These are phyloP conservation scores for Gnatocerus cornutus DNA, from an alignment of 2,888 invertebrate genomes.

Conservation along the genomic window DNA sequence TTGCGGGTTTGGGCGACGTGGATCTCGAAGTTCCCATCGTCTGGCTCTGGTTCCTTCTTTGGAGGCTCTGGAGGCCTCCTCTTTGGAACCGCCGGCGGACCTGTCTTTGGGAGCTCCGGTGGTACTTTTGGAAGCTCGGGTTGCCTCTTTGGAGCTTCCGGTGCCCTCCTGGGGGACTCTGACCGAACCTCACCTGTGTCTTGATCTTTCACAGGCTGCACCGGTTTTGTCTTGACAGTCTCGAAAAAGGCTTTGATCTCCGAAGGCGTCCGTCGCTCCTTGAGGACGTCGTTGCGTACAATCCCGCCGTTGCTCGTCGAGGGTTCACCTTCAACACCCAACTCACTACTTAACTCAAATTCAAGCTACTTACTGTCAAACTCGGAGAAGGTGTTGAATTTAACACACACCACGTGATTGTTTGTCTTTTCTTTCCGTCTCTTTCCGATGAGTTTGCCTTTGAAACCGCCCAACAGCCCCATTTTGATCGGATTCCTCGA, in stretches of 20 bases:
- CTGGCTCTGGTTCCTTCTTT: too few species aligned
- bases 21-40: too few species aligned
- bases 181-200: too few species aligned
- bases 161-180: too few species aligned
- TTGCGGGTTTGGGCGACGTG: too few species aligned
- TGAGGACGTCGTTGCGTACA: slow-evolving; percentile 15
- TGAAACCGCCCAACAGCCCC: slow-evolving; percentile 62
- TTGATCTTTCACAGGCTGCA: too few species aligned
- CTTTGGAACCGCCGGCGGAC: not conserved
- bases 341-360: not conserved
- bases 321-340: not conserved
- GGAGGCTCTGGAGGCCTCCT: not conserved
- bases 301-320: slow-evolving; percentile 13
- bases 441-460: slow-evolving; percentile 57
- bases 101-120: not conserved
- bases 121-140: not conserved
- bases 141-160: not conserved
- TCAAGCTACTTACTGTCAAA: slow-evolving; percentile 52
- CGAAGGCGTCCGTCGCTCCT: slow-evolving; percentile 2
- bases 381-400: slow-evolving; percentile 57
- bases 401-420: slow-evolving; percentile 57
- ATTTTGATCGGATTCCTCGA: slow-evolving; percentile 50
- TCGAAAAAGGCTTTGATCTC: slow-evolving; percentile 9
- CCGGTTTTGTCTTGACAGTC: too few species aligned
- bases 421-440: slow-evolving; percentile 48